Percentiles rank a stretch among this genome's conserved stretches.
Evolutionary conservation across 2,113 vertebrate species (phyloP).

Genomic region (Cavia porcellus): DNA sequence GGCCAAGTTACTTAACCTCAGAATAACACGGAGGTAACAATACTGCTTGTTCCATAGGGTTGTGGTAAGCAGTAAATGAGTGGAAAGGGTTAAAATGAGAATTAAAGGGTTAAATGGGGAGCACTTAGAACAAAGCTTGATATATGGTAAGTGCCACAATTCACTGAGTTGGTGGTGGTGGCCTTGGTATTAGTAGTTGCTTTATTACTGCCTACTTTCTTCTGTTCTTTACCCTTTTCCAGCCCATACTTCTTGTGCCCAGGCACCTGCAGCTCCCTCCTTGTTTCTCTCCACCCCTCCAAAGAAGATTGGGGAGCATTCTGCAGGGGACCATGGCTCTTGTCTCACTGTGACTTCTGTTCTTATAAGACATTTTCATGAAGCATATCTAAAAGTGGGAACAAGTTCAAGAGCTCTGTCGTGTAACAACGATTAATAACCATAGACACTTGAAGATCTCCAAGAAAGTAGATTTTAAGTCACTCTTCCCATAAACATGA

Average conservation of each 20-base stretch:
- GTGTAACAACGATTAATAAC: not conserved
- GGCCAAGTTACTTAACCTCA: not conserved
- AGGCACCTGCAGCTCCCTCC: not conserved
- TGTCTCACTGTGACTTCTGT: not conserved
- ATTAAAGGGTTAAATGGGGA: not conserved
- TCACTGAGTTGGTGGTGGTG: not conserved
- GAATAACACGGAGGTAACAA: not conserved
- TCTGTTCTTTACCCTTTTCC: not conserved
- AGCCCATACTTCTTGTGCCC: not conserved
- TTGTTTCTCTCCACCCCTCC: not conserved
- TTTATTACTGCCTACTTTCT: not conserved
- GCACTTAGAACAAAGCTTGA: not conserved
- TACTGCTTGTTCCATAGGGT: no score
- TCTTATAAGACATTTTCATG: not conserved
- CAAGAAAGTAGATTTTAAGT: not conserved
- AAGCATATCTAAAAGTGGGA: not conserved
- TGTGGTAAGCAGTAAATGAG: not conserved
- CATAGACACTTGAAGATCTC: not conserved
- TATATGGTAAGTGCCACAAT: not conserved
- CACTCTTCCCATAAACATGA: not conserved
- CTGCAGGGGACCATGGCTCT: not conserved
- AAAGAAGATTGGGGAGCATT: not conserved
- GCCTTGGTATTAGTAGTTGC: fast-evolving
- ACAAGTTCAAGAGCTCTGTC: not conserved
- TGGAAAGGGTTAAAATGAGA: not conserved